Evolutionary conservation across 2,888 invertebrate genomes (phyloP).

Genomic region (Sesia apiformis): DNA sequence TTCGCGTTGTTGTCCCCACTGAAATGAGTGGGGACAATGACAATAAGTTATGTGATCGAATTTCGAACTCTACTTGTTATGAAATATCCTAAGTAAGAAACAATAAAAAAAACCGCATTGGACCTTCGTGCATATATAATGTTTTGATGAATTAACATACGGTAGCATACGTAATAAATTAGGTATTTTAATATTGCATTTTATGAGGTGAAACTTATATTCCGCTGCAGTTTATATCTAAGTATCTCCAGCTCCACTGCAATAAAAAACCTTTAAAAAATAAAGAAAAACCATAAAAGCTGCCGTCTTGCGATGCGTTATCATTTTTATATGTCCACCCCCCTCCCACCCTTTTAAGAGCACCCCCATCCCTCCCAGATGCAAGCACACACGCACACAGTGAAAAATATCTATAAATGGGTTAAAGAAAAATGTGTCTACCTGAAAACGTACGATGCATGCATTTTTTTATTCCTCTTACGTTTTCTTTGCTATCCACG

Average conservation of each 20-base stretch:
- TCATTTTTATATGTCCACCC: slow-evolving; percentile 71
- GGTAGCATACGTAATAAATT: too few species aligned
- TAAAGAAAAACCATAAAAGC: slow-evolving; percentile 72
- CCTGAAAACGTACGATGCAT: slow-evolving; percentile 73
- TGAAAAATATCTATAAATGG: slow-evolving; percentile 60
- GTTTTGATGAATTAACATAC: too few species aligned
- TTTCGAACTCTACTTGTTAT: too few species aligned
- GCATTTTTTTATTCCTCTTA: slow-evolving; percentile 65
- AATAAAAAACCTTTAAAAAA: slow-evolving; percentile 1
- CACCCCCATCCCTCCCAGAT: slow-evolving; percentile 36
- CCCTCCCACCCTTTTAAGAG: slow-evolving; percentile 38
- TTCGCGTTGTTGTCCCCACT: too few species aligned
- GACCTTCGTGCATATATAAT: too few species aligned
- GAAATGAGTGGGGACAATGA: too few species aligned
- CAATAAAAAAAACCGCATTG: too few species aligned
- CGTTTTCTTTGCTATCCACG: slow-evolving; percentile 73
- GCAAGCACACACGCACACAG: slow-evolving; percentile 49
- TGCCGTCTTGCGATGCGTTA: slow-evolving; percentile 74
- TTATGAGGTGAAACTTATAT: background rate
- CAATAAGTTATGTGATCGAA: too few species aligned
- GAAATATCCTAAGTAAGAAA: too few species aligned
- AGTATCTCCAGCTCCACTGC: background rate
- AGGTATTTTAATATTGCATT: background rate
- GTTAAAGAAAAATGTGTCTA: slow-evolving; percentile 75
- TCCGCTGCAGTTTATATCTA: background rate